These are phyloP conservation scores for Emydoidea blandingii DNA, from an alignment of 2,797 vertebrate species.

Conservation along the genomic window DNA sequence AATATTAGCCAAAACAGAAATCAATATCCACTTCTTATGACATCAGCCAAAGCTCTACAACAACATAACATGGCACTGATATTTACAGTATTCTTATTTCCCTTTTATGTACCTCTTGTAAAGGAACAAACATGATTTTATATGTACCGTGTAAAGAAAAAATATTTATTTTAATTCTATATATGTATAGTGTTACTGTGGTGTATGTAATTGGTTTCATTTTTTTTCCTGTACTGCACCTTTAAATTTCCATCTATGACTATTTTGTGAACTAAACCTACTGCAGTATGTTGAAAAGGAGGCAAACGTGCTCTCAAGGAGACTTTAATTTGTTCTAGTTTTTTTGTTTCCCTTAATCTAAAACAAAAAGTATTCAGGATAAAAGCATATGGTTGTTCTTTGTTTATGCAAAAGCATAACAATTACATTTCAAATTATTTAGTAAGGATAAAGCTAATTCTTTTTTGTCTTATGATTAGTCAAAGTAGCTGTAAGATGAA, in stretches of 20 bases:
- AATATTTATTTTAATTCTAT: slow-evolving; percentile 19
- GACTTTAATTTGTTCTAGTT: slow-evolving; percentile 16
- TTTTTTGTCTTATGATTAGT: slow-evolving; percentile 73
- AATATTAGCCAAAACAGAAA: slow-evolving; percentile 46
- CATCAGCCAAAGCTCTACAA: not conserved
- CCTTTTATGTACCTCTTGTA: slow-evolving; percentile 18
- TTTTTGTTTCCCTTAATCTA: slow-evolving; percentile 19
- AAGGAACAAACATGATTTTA: slow-evolving; percentile 11
- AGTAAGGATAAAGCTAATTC: slow-evolving; percentile 69
- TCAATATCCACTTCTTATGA: slow-evolving; percentile 39
- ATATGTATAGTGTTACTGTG: slow-evolving; percentile 6
- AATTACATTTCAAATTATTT: slow-evolving; percentile 79
- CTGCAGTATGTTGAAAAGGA: not conserved
- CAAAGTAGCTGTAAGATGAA: slow-evolving; percentile 73
- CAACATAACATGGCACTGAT: slow-evolving; percentile 1
- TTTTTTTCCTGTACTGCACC: not conserved
- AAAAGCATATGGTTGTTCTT: slow-evolving; percentile 37
- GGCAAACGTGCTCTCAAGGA: not conserved
- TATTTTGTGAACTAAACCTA: not conserved
- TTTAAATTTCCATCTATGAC: not conserved
- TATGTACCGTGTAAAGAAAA: slow-evolving; percentile 32
- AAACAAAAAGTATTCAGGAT: slow-evolving; percentile 26
- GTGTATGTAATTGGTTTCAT: not conserved
- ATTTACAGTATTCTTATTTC: slow-evolving; percentile 54
- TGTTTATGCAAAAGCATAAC: slow-evolving; percentile 69